These are phyloP conservation scores for Oasisia sp. DNA, from an alignment of 2,888 invertebrate genomes.

Conservation along the genomic window DNA sequence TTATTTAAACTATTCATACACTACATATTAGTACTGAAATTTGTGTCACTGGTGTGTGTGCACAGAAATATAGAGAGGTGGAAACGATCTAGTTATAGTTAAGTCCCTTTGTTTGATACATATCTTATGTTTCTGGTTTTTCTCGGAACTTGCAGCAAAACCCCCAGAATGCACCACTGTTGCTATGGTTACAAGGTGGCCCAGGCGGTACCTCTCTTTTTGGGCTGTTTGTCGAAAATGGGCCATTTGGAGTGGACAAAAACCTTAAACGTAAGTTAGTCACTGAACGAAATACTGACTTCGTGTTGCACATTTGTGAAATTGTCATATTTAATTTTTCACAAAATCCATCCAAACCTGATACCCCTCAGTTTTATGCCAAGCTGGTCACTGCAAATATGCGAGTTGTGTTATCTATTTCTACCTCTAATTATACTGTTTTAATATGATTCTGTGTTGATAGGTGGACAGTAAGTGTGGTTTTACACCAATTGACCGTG, in stretches of 20 bases:
- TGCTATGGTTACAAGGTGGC: constrained; percentile 67
- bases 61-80: constrained; percentile 29
- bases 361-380: no score
- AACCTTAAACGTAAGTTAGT: constrained; percentile 49
- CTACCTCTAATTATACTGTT: no score
- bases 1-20: constrained; percentile 19
- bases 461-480: no score
- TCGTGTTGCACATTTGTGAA: no score
- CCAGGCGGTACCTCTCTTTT: constrained; percentile 66
- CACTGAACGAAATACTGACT: no score
- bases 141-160: constrained; percentile 18
- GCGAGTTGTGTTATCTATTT: no score
- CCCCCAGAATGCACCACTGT: constrained; percentile 55
- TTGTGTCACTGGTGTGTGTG: neutral
- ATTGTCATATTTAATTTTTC: no score
- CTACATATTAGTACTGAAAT: neutral
- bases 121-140: neutral
- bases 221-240: constrained; percentile 77
- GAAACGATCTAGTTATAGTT: constrained; percentile 13
- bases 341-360: no score
- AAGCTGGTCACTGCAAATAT: no score
- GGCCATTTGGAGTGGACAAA: constrained; percentile 75
- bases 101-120: neutral
- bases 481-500: no score
- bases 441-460: no score